Conservation (phyloP, 1,140 invertebrate species). For the Micrasema minimum region DNA sequence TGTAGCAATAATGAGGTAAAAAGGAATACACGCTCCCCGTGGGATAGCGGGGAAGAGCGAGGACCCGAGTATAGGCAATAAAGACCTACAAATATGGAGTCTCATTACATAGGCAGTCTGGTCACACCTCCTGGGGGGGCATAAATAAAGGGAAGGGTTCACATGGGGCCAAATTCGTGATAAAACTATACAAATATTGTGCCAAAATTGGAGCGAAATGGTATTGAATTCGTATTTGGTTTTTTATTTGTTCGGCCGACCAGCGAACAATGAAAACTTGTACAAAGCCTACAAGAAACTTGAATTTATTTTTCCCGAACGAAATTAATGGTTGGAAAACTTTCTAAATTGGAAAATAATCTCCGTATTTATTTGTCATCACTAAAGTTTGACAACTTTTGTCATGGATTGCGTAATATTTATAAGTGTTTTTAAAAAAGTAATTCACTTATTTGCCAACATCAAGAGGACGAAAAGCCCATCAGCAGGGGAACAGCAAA, state of each 20-base stretch:
- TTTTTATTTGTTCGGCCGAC: slow-evolving; percentile 7
- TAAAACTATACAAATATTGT: slow-evolving; percentile 33
- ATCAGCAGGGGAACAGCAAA: no score
- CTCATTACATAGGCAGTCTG: slow-evolving; percentile 37
- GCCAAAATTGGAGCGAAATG: slow-evolving; percentile 30
- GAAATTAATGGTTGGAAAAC: no score
- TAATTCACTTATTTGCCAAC: no score
- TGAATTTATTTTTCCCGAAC: slow-evolving; percentile 9
- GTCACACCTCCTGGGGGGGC: slow-evolving; percentile 29
- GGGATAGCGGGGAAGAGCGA: slow-evolving; percentile 20
- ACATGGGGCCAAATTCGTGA: slow-evolving; percentile 27
- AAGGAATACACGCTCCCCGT: slow-evolving; percentile 17
- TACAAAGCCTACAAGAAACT: neutral
- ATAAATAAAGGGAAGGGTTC: slow-evolving; percentile 26
- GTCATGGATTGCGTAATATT: no score
- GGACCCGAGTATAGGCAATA: slow-evolving; percentile 30
- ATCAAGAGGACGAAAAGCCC: no score
- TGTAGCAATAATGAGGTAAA: slow-evolving; percentile 21
- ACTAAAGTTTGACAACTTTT: no score
- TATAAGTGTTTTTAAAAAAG: no score
- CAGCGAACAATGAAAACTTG: neutral
- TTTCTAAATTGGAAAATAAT: no score
- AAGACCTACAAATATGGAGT: slow-evolving; percentile 37
- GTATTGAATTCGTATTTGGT: slow-evolving; percentile 24
- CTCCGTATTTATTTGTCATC: no score